A percentile compares a stretch with the other conserved stretches of the same genome.
Conservation (phyloP, 64 coral and sea anemone genomes). For the Pachyseris speciosa region DNA sequence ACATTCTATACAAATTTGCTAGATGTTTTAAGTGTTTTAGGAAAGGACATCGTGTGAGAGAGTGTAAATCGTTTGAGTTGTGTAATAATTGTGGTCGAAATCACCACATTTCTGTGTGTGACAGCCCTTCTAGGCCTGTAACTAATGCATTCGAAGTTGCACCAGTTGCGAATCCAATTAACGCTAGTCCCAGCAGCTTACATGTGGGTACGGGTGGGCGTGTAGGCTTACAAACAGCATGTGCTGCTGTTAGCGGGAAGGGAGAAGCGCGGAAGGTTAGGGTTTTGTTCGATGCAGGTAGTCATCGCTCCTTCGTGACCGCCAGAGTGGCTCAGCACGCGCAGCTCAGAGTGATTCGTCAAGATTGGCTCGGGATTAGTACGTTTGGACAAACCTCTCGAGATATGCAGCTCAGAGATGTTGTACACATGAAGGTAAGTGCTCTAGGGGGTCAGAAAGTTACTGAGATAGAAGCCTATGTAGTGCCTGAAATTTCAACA, state of each 20-base stretch:
- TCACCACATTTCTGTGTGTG: no score
- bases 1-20: constrained; percentile 19
- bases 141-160: background rate
- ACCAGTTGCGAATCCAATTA: background rate
- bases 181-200: background rate
- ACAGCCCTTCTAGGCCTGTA: no score
- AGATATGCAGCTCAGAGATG: no score
- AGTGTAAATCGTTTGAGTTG: constrained; percentile 6
- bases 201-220: constrained; percentile 23
- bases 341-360: background rate
- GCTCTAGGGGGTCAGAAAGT: no score
- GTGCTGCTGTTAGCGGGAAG: constrained; percentile 18
- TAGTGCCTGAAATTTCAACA: no score
- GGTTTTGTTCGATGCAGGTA: constrained; percentile 62
- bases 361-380: constrained; percentile 34
- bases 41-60: constrained; percentile 19
- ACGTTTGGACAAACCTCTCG: no score
- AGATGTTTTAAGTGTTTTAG: constrained; percentile 48
- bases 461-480: no score
- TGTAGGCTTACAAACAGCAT: constrained; percentile 58
- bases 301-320: constrained; percentile 48
- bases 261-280: constrained; percentile 8
- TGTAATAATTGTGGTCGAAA: background rate
- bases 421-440: no score
- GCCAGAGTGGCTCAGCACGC: background rate